Percentiles rank a stretch among this genome's conserved stretches.
These are phyloP conservation scores for Rhadina sibilatrix DNA, from an alignment of 2,113 vertebrate genomes.

Conservation along the genomic window DNA sequence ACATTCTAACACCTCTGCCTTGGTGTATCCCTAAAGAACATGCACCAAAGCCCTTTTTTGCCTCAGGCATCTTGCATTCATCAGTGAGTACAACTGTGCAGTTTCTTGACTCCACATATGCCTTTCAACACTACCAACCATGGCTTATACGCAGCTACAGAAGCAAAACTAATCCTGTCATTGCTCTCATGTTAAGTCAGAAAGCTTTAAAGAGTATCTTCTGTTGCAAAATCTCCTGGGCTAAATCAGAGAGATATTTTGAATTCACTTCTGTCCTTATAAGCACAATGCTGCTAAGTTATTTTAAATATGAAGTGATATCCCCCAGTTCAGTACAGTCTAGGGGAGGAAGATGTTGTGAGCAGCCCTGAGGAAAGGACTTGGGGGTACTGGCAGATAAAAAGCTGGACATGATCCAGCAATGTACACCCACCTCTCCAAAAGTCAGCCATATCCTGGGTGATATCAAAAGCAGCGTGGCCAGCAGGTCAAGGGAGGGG, in stretches of 20 bases:
- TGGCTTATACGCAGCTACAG: not conserved
- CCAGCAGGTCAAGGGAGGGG: not conserved
- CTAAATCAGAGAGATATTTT: not conserved
- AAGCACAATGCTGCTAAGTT: not conserved
- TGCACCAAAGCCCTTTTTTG: not conserved
- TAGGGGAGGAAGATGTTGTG: not conserved
- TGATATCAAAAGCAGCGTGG: rapidly evolving
- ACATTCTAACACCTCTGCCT: not conserved
- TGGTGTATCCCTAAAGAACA: not conserved
- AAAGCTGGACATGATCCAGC: not conserved
- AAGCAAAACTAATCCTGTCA: not conserved
- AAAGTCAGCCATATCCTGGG: not conserved
- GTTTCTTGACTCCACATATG: not conserved
- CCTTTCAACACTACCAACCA: not conserved
- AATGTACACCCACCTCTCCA: not conserved
- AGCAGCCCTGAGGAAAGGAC: not conserved
- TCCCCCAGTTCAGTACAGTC: no score
- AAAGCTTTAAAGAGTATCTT: not conserved
- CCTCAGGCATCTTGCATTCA: conserved; percentile 26
- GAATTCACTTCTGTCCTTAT: not conserved
- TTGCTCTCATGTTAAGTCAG: not conserved
- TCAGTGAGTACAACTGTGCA: not conserved
- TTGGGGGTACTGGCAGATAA: not conserved
- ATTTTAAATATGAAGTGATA: not conserved
- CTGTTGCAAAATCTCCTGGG: not conserved